Percentiles rank a stretch among this genome's conserved stretches.
Conservation (phyloP, 2,113 vertebrate genomes). For the Xenopus laevis region DNA sequence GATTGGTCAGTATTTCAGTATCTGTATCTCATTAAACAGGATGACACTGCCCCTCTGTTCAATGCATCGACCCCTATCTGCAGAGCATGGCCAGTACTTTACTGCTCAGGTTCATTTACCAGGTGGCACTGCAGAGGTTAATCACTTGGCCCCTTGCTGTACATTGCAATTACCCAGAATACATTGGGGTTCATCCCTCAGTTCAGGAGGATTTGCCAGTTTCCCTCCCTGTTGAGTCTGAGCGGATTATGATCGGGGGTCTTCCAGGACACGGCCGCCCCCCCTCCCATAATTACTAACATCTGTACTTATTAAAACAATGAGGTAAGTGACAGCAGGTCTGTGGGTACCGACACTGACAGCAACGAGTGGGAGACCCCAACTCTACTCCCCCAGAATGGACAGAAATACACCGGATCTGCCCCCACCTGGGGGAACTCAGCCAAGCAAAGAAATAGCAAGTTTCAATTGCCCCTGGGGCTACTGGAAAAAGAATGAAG, state of each 20-base stretch:
- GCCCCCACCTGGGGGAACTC: constrained; percentile 19
- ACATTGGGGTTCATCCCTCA: too few relatives aligned
- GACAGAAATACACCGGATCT: background rate
- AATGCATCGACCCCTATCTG: too few relatives aligned
- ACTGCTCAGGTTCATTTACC: too few relatives aligned
- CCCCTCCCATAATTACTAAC: background rate
- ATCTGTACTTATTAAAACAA: constrained; percentile 1
- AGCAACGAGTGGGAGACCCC: background rate
- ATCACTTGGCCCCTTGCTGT: too few relatives aligned
- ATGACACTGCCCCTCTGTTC: too few relatives aligned
- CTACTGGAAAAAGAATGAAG: constrained; percentile 1
- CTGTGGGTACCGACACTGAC: background rate
- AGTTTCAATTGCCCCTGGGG: constrained; percentile 12
- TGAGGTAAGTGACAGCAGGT: background rate
- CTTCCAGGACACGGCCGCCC: background rate
- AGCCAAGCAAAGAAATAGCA: constrained; percentile 8
- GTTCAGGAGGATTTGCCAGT: too few relatives aligned
- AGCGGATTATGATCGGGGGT: background rate
- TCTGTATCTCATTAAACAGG: too few relatives aligned
- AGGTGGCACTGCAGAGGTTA: too few relatives aligned
- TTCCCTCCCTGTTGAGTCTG: too few relatives aligned
- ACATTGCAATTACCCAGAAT: too few relatives aligned
- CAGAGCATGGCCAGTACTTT: too few relatives aligned
- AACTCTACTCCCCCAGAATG: background rate
- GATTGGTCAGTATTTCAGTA: too few relatives aligned